A percentile compares a stretch with the other conserved stretches of the same genome.
These are phyloP conservation scores for Hephaestus fuliginosus DNA, from an alignment of 2,797 vertebrate genomes.

Conservation along the genomic window DNA sequence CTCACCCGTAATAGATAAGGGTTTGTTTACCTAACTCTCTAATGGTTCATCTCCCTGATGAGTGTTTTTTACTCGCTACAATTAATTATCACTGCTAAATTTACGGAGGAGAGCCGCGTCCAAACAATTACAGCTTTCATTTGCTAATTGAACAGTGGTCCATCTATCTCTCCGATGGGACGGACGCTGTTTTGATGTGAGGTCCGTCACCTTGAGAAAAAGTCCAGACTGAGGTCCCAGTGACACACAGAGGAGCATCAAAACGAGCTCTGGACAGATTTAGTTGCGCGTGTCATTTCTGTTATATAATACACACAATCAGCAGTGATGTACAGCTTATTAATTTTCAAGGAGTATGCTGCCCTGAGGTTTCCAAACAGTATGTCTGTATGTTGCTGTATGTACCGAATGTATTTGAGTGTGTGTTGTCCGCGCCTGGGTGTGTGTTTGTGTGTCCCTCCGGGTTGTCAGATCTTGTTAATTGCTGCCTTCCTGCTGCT, in stretches of 20 bases:
- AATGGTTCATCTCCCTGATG: constrained; percentile 74
- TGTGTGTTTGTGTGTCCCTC: constrained; percentile 58
- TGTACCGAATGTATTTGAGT: constrained; percentile 11
- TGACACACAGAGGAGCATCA: background rate
- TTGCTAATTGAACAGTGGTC: constrained; percentile 63
- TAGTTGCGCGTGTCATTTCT: constrained; percentile 10
- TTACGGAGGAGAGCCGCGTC: constrained; percentile 52
- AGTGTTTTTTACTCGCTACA: constrained; percentile 60
- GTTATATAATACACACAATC: constrained; percentile 23
- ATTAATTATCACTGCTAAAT: constrained; percentile 78
- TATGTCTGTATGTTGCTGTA: constrained; percentile 6
- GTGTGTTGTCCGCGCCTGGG: constrained; percentile 1
- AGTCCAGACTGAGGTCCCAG: constrained; percentile 9
- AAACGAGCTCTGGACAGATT: constrained; percentile 13
- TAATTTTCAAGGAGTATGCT: constrained; percentile 29
- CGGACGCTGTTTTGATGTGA: constrained; percentile 22
- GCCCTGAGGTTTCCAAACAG: constrained; percentile 18
- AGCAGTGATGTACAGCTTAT: constrained; percentile 10
- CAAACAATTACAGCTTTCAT: constrained; percentile 72
- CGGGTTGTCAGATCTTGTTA: constrained; percentile 79
- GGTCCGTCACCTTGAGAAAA: constrained; percentile 36
- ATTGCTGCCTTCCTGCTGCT: constrained; percentile 79
- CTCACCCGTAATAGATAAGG: constrained; percentile 68
- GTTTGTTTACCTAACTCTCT: constrained; percentile 78
- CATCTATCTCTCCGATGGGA: constrained; percentile 43